Conservation (phyloP, 2,113 vertebrate genomes). For the Protobothrops mucrosquamatus region DNA sequence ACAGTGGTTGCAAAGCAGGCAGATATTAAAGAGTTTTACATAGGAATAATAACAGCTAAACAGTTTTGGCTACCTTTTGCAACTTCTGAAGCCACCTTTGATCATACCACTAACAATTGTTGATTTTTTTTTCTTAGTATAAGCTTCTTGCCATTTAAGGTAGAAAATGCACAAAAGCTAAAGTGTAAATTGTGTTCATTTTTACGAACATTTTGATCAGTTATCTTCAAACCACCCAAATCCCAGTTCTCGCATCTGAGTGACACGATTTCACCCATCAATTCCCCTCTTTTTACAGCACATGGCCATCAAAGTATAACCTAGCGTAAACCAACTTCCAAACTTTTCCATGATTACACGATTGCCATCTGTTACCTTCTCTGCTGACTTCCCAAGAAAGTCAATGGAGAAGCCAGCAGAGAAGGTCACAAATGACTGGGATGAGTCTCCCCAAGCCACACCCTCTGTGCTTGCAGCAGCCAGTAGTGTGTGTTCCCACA, state of each 20-base stretch:
- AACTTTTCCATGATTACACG: neutral
- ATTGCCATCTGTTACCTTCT: neutral
- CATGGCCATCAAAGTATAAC: neutral
- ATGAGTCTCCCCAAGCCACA: neutral
- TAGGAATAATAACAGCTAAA: neutral
- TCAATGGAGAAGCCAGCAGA: neutral
- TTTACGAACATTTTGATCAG: neutral
- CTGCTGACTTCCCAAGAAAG: neutral
- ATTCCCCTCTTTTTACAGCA: neutral
- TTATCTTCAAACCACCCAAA: neutral
- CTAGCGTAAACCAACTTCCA: neutral
- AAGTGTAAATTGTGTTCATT: neutral
- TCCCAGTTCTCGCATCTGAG: neutral
- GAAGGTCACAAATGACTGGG: neutral
- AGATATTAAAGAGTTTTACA: neutral
- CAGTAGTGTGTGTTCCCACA: neutral
- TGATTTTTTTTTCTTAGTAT: neutral
- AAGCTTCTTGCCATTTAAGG: neutral
- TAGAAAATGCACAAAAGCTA: neutral
- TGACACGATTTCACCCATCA: neutral
- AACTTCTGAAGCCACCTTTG: neutral
- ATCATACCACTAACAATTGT: neutral
- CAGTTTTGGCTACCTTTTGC: neutral
- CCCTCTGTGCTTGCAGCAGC: neutral
- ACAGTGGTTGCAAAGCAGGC: neutral